Evolutionary conservation across 2,797 vertebrate species (phyloP).

Genomic region (Pelodytes ibericus): DNA sequence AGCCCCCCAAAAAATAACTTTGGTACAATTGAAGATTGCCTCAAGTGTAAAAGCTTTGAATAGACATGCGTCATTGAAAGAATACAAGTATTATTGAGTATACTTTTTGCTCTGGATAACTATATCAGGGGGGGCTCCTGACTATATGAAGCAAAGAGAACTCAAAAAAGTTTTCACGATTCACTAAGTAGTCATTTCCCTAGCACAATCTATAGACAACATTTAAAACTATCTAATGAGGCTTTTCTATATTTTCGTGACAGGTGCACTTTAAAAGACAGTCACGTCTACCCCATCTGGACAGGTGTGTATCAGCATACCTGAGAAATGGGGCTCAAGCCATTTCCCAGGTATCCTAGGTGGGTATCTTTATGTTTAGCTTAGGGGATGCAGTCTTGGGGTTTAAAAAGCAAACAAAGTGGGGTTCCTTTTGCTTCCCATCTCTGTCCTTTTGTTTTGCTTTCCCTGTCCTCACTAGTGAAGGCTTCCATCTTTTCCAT

Average conservation of each 20-base stretch:
- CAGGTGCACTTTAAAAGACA: not conserved
- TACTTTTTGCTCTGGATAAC: too few species aligned
- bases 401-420: not conserved
- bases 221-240: constrained; percentile 7
- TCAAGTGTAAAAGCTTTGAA: too few species aligned
- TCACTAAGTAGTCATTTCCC: not conserved
- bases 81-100: too few species aligned
- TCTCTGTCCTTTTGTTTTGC: not conserved
- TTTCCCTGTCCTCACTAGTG: not conserved
- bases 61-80: too few species aligned
- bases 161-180: too few species aligned
- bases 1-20: too few species aligned
- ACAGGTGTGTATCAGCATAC: not conserved
- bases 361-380: not conserved
- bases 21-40: too few species aligned
- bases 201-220: not conserved
- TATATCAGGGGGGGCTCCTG: too few species aligned
- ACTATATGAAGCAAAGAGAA: too few species aligned
- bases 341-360: not conserved
- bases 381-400: not conserved
- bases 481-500: too few species aligned
- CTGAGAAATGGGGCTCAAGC: not conserved
- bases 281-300: not conserved
- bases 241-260: constrained; percentile 1
- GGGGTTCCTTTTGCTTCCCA: not conserved